Conservation (phyloP, 2,797 vertebrate genomes). For the Selene dorsalis region DNA sequence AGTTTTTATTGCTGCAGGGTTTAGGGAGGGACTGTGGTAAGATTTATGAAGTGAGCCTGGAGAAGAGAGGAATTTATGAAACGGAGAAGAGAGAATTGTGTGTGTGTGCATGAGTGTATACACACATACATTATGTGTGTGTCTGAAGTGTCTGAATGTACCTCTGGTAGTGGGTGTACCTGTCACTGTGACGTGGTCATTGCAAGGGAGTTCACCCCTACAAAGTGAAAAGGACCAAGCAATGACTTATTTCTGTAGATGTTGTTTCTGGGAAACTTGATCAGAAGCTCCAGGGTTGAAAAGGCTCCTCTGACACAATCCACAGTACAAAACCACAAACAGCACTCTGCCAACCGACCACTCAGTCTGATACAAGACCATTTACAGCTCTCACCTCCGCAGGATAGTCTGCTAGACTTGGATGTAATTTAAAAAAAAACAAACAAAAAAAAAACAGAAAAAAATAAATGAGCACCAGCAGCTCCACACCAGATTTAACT, state of each 20-base stretch:
- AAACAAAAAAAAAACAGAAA: conserved; percentile 57
- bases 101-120: not conserved
- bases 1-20: conserved; percentile 63
- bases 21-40: conserved; percentile 55
- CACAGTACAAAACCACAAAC: conserved; percentile 60
- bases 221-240: conserved; percentile 31
- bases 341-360: conserved; percentile 47
- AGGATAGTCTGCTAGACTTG: conserved; percentile 46
- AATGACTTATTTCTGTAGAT: conserved; percentile 40
- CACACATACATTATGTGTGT: not conserved
- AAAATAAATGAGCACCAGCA: conserved; percentile 53
- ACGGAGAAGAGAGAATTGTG: conserved; percentile 1
- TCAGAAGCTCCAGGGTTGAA: conserved; percentile 37
- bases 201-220: conserved; percentile 9
- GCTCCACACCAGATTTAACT: conserved; percentile 50
- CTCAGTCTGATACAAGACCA: conserved; percentile 46
- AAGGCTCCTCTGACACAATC: conserved; percentile 58
- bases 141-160: conserved; percentile 11
- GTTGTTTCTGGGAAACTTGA: conserved; percentile 41
- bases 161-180: conserved; percentile 33
- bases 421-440: conserved; percentile 1
- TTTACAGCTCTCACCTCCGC: conserved; percentile 68
- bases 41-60: conserved; percentile 61
- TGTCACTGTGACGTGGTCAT: conserved; percentile 7
- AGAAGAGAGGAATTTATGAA: conserved; percentile 46